These are phyloP conservation scores for Ephydatia muelleri DNA, from an alignment of 37 sponge, comb jelly and placozoan species.

Conservation along the genomic window DNA sequence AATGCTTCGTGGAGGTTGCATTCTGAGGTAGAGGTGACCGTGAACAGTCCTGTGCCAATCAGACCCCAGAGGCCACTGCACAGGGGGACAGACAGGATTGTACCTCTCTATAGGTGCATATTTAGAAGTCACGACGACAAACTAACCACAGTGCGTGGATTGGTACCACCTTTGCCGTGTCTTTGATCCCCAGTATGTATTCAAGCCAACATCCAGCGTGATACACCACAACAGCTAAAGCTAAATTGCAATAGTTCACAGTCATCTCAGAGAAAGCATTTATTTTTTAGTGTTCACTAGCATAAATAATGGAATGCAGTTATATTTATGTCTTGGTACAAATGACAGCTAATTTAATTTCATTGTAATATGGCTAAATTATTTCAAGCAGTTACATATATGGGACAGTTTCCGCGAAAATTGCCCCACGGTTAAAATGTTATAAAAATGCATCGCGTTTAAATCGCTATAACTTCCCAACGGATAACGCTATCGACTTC, in stretches of 20 bases:
- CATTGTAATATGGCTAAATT: no score
- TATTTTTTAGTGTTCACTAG: not conserved
- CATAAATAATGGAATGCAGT: not conserved
- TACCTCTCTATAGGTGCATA: not conserved
- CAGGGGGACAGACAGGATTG: not conserved
- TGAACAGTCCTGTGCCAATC: slow-evolving; percentile 60
- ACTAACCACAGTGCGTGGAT: slow-evolving; percentile 86
- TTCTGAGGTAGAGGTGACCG: not conserved
- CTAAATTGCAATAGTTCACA: slow-evolving; percentile 20
- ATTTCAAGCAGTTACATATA: no score
- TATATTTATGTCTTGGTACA: not conserved
- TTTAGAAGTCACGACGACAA: not conserved
- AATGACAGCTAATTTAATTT: no score
- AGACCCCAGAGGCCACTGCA: slow-evolving; percentile 84
- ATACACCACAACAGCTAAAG: slow-evolving; percentile 77
- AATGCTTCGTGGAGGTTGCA: slow-evolving; percentile 81
- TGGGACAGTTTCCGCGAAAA: no score
- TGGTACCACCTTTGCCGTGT: slow-evolving; percentile 89
- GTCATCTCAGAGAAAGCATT: not conserved
- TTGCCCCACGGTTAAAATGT: no score
- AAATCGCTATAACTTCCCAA: no score
- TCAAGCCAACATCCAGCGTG: slow-evolving; percentile 85
- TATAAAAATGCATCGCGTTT: no score
- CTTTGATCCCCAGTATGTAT: slow-evolving; percentile 75
- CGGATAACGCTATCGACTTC: no score